phyloP scores from a whole-genome alignment of 2,797 vertebrate genomes.

The Taeniopygia guttata region DNA sequence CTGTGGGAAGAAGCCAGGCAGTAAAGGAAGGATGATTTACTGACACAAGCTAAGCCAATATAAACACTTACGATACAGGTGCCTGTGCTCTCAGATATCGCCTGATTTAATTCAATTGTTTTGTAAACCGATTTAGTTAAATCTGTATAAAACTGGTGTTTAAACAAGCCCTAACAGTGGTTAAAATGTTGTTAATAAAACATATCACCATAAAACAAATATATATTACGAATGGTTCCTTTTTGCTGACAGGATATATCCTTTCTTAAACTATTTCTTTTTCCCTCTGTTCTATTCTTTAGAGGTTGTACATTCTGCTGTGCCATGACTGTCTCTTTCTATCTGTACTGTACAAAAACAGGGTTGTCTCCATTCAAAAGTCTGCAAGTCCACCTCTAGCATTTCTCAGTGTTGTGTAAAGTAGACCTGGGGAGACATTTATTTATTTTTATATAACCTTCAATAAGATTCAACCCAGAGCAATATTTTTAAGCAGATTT shows the following conservation, averaged over 20 bases:
- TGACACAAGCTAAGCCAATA: conserved; percentile 46
- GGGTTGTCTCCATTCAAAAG: neutral
- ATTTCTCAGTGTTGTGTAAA: neutral
- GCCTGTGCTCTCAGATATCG: conserved; percentile 23
- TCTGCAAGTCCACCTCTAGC: neutral
- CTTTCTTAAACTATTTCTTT: neutral
- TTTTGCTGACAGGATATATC: neutral
- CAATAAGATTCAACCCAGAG: neutral
- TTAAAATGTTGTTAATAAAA: conserved; percentile 38
- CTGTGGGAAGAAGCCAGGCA: neutral
- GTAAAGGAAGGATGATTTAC: conserved; percentile 26
- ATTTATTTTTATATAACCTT: neutral
- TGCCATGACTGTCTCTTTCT: neutral
- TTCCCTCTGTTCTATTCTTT: neutral
- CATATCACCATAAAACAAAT: conserved; percentile 15
- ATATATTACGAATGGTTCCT: neutral
- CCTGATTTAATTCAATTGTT: conserved; percentile 48
- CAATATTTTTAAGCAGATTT: conserved; percentile 11
- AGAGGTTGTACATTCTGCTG: neutral
- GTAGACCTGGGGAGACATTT: neutral
- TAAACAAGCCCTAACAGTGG: conserved; percentile 4
- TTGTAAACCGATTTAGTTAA: conserved; percentile 47
- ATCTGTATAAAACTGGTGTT: conserved; percentile 35
- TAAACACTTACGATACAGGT: conserved; percentile 52
- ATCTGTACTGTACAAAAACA: neutral